phyloP scores from a whole-genome alignment of 2,797 vertebrate species.

The Taeniopygia guttata region DNA sequence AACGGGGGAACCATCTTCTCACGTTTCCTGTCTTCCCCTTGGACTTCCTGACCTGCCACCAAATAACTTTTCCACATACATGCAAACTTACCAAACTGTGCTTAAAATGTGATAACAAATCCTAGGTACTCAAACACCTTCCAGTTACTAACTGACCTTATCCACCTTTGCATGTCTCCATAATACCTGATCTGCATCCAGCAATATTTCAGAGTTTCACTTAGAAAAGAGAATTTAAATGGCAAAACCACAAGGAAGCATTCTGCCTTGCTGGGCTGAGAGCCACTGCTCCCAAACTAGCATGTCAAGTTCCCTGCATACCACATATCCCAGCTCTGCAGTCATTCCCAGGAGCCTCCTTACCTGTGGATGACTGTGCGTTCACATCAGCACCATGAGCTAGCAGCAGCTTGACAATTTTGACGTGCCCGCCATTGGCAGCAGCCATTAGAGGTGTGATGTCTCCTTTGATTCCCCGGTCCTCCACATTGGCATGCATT shows the following conservation, averaged over 20 bases:
- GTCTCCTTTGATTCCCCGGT: conserved; percentile 83
- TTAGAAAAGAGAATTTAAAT: not conserved
- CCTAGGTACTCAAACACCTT: fast-evolving
- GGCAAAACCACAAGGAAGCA: not conserved
- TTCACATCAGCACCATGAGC: conserved; percentile 85
- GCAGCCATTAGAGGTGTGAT: conserved; percentile 85
- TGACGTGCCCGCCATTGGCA: conserved; percentile 83
- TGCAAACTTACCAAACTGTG: not conserved
- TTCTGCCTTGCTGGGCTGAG: not conserved
- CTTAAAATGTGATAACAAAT: not conserved
- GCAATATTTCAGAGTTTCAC: not conserved
- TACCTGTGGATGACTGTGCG: conserved; percentile 84
- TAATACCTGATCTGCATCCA: not conserved
- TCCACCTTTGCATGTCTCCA: fast-evolving
- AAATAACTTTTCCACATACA: fast-evolving
- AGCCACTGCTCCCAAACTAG: not conserved
- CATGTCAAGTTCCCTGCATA: fast-evolving
- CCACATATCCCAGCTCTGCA: not conserved
- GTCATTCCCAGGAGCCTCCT: fast-evolving
- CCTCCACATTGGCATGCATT: conserved; percentile 85
- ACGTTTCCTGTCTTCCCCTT: not conserved
- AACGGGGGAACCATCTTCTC: fast-evolving
- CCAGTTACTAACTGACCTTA: not conserved
- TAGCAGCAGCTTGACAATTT: conserved; percentile 84
- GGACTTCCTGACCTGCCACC: not conserved